Evolutionary conservation across 2,113 vertebrate genomes (phyloP).

Genomic region (Seriola rivoliana): DNA sequence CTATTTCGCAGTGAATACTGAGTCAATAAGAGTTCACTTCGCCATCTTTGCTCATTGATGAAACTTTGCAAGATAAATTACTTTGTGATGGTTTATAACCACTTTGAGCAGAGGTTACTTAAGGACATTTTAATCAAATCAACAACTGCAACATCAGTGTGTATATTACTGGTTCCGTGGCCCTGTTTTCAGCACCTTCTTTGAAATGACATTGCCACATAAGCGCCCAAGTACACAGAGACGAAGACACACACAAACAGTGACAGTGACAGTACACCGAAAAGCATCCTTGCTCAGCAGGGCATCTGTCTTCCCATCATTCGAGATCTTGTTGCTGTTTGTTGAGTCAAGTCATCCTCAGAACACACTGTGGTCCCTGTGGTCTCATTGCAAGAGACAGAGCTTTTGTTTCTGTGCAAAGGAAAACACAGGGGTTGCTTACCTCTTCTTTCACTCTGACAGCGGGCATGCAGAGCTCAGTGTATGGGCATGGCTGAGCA

Average conservation of each 20-base stretch:
- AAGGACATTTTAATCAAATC: conserved; percentile 16
- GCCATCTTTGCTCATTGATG: not conserved
- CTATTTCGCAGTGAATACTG: not conserved
- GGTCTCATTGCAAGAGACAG: conserved; percentile 39
- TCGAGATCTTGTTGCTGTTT: conserved; percentile 59
- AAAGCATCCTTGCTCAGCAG: conserved; percentile 49
- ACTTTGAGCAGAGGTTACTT: not conserved
- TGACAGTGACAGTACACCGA: conserved; percentile 22
- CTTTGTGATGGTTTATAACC: not conserved
- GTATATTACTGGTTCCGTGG: not conserved
- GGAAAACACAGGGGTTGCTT: conserved; percentile 51
- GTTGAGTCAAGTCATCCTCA: conserved; percentile 53
- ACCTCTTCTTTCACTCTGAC: conserved; percentile 46
- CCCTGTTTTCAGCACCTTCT: not conserved
- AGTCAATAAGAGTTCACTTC: conserved; percentile 13
- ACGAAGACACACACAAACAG: conserved; percentile 15
- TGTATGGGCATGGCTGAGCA: conserved; percentile 26
- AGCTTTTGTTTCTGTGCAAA: conserved; percentile 63
- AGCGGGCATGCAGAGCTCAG: conserved; percentile 42
- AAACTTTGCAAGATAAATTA: not conserved
- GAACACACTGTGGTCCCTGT: conserved; percentile 44
- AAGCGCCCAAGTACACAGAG: not conserved
- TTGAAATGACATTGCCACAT: conserved; percentile 31
- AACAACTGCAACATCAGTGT: conserved; percentile 13
- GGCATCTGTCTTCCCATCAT: conserved; percentile 65